Evolutionary conservation across 2,113 vertebrate genomes (phyloP).

Genomic region (Gallinago jamesoni): DNA sequence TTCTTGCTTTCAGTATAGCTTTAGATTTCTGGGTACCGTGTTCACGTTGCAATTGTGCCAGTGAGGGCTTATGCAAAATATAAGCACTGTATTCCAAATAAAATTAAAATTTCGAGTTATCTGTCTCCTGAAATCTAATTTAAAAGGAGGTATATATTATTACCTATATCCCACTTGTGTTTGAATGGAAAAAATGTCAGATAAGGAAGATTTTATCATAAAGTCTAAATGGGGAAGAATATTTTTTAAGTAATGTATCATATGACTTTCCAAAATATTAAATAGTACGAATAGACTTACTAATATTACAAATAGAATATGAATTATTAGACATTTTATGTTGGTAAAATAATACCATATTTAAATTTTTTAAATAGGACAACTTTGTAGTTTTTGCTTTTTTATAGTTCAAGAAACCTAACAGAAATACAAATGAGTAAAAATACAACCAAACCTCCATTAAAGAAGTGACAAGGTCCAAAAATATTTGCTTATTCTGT

Average conservation of each 20-base stretch:
- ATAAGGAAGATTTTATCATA: not conserved
- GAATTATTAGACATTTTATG: not conserved
- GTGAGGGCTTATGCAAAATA: not conserved
- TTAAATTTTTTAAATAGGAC: not conserved
- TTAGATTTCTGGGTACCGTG: not conserved
- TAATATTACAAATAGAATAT: not conserved
- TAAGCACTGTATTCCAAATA: not conserved
- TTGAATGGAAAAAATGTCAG: not conserved
- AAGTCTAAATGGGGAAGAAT: not conserved
- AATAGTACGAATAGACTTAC: not conserved
- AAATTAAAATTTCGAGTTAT: not conserved
- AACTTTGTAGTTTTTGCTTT: not conserved
- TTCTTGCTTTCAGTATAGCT: not conserved
- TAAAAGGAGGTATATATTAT: not conserved
- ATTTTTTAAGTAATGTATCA: not conserved
- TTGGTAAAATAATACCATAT: not conserved
- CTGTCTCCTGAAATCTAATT: not conserved
- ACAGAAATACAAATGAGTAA: not conserved
- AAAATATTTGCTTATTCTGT: not conserved
- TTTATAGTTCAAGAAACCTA: not conserved
- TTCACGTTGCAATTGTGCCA: not conserved
- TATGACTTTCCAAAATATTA: not conserved
- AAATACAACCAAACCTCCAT: not conserved
- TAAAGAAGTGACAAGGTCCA: not conserved
- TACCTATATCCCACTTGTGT: not conserved